Base-by-base conservation (phyloP, 2,888 invertebrate genomes). In the Hypena proboscidalis region DNA sequence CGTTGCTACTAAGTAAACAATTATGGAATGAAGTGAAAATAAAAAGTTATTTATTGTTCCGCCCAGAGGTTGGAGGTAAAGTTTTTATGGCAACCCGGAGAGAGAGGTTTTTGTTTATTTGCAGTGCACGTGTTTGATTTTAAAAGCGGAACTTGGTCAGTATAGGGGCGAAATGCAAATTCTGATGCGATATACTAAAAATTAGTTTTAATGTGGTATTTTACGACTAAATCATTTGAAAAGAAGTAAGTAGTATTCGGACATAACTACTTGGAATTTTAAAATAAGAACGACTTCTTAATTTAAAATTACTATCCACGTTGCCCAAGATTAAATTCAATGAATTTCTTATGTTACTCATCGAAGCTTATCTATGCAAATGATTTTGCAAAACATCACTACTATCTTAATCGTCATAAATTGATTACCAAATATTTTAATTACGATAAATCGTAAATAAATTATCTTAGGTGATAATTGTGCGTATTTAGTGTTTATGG, bases 31-130 rank as follows among this genome's bases (percentile, higher is more conserved):
- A 47, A 66, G 64, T 56, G 54, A 70, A 74, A 74, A 69, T 58
- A 69, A 74, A 76, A 74, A 61, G 70, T 72, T 58, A 77, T 74
- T 79, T 79, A 79, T 79, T 69, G 74, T 70, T 77, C 70, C 70
- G 70, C 62, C 60, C 60, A 70, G 60, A 77, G 73, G 75, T 72
- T 75, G 71, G 67, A 74, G 70, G 68, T 70, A 63, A 70, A 50
- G 41, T 53, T 59, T 60, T 58, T 62, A 48, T 54, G 46, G 43
- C 41, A 32, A 35, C 23, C 29, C 30, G 30, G 23, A 45, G 35
- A 10, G 46, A 50, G 43, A 47, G 51, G 55, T 51, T 49, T 50
- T 39, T 53, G 53, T 54, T 51, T 57, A 57, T 58, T 66, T 57
- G 57, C 51, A 48, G 39, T 44, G 52, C 52, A 42, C 43, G 47